These are phyloP conservation scores for Apostichopus leukothele DNA, from an alignment of 53 echinoderm and acorn worm genomes.

Conservation along the genomic window DNA sequence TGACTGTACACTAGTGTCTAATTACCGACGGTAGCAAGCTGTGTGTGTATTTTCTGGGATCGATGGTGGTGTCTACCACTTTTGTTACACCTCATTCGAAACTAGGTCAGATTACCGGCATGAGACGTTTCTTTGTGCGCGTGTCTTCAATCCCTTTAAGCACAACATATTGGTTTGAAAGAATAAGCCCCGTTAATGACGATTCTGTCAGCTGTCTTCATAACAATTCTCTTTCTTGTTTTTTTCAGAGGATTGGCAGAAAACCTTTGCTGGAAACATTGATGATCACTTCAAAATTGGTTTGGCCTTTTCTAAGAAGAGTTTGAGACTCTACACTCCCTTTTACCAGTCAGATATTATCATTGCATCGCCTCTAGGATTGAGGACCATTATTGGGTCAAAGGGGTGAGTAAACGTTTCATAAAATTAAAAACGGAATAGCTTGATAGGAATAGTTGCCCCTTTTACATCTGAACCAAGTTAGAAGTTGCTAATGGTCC, in stretches of 20 bases:
- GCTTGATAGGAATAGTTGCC: no score
- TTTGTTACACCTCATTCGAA: no score
- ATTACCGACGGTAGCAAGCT: no score
- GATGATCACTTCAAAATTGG: conserved; percentile 97
- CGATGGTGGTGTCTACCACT: no score
- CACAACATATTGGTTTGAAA: background rate
- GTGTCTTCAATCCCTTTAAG: background rate
- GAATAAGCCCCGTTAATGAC: background rate
- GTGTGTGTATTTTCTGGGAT: no score
- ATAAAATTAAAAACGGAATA: no score
- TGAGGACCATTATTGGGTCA: conserved; percentile 90
- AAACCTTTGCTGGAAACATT: conserved; percentile 81
- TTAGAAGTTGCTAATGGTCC: no score
- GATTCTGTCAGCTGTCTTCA: background rate
- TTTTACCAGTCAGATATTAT: conserved; percentile 95
- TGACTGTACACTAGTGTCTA: no score
- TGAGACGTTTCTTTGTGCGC: no score
- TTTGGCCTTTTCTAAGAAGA: conserved; percentile 74
- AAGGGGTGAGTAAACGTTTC: conserved; percentile 63
- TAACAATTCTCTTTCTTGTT: background rate
- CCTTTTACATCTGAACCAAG: no score
- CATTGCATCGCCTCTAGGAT: conserved; percentile 90
- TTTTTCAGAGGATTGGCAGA: conserved; percentile 89
- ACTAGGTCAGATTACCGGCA: no score
- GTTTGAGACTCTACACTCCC: conserved; percentile 84